Base-by-base conservation (phyloP, 1,140 invertebrate genomes). In the Listronotus oregonensis region DNA sequence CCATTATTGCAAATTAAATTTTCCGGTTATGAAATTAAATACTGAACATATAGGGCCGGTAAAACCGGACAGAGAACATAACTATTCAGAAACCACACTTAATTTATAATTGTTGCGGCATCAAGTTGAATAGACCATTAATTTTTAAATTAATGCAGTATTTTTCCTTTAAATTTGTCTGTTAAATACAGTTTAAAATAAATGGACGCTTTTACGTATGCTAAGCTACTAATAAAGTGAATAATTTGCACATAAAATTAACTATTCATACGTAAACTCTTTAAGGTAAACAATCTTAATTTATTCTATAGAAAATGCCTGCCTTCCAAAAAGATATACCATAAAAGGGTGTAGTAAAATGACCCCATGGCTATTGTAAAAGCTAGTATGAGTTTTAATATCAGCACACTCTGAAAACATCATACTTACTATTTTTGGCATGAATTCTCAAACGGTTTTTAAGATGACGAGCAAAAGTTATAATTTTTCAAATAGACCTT, bases 221-320 rank as follows among this genome's bases (percentile, higher is more conserved):
- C n/a, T 50, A 59, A 64, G 60, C 31, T 61, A 44, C 47, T 65
- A 64, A 68, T 65, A 64, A 68, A 64, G 47, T 60, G 67, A 64
- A 68, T 64, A 64, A 68, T 68, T 64, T 44, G 31, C 49, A 27
- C 57, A 68, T 68, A 60, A 68, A 68, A 68, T 68, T 68, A 64
- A 56, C 49, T 60, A 68, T 68, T 68, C 57, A 68, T 59, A 64
- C 50, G 56, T 39, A 67, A 52, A 51, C 17, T 43, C 51, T 61
- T 52, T 51, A 46, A 67, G 14, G 44, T 46, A 18, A 59, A 55
- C 58, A 67, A 58, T 67, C 59, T 60, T 60, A 49, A 43, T n/a
- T n/a, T 57, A 0, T 31, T 15, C 43, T 15, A 7, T 11, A 10
- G 47, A n/a, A n/a, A n/a, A n/a, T n/a, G n/a, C n/a, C n/a, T n/a